Evolutionary conservation across 2,888 invertebrate species (phyloP).

Genomic region (Thumatha senex): DNA sequence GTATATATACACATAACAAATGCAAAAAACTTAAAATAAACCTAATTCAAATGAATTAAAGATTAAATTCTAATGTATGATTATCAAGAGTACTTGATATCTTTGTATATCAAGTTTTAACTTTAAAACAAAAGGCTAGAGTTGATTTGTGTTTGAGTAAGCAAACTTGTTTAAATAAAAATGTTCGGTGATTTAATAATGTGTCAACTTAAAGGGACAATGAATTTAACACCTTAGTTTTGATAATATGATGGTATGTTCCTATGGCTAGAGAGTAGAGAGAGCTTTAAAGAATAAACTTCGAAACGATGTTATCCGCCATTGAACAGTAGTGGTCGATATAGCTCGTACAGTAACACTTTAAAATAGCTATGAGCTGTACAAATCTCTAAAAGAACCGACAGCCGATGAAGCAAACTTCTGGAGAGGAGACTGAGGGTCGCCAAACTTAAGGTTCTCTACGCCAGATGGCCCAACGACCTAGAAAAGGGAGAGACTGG

Average conservation of each 20-base stretch:
- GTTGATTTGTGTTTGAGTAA: slow-evolving; percentile 8
- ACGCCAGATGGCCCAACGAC: no score
- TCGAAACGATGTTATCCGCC: no score
- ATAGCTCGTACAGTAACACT: no score
- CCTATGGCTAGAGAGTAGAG: slow-evolving; percentile 8
- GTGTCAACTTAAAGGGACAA: slow-evolving; percentile 38
- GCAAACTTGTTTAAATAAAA: slow-evolving; percentile 19
- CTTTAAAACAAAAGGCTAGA: neutral
- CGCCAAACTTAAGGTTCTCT: no score
- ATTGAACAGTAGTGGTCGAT: no score
- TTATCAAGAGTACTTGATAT: no score
- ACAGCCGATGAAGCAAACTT: no score
- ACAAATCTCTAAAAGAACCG: no score
- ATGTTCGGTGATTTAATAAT: slow-evolving; percentile 47
- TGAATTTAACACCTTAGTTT: slow-evolving; percentile 38
- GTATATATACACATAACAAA: slow-evolving; percentile 13
- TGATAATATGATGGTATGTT: slow-evolving; percentile 23
- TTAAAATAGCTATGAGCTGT: no score
- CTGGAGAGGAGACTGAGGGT: no score
- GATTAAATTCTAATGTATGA: slow-evolving; percentile 10
- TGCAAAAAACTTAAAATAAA: slow-evolving; percentile 8
- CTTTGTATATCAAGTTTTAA: slow-evolving; percentile 9
- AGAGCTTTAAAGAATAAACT: no score
- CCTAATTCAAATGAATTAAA: slow-evolving; percentile 7
- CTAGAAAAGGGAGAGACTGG: no score